Base-by-base conservation (phyloP, 2,113 vertebrate species). In the Callocephalon fimbriatum region DNA sequence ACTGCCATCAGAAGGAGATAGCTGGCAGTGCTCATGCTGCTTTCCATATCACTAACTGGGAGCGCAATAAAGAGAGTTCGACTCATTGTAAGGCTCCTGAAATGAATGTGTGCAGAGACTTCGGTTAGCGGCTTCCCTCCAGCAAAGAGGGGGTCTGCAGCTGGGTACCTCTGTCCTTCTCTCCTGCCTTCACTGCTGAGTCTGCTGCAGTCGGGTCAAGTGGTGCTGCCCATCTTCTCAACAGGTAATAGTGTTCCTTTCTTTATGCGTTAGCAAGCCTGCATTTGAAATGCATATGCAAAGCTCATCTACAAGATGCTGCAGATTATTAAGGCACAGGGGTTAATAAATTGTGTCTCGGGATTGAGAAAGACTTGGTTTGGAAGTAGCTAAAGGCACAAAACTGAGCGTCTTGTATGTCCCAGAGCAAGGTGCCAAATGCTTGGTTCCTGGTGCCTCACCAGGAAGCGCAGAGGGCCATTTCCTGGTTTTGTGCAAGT, bases 201-300 rank as follows among this genome's bases (percentile, higher is more conserved):
- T 89, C 86, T 75, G 54, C 86, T 51, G 87, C 59, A 42, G 27
- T 62, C 2, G 0, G 48, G 72, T 86, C 84, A 72, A 88, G 92
- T 12, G 35, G 54, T 0, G 16, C 93, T 85, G 73, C 51, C 88
- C 91, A 61, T 21, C 78, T 74, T 84, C 87, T 95, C 74, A 12
- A 45, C 96, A 97, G 97, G 97, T 98, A 97, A 87, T 26, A 50
- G 66, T 11, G 48, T 67, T 95, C 78, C 62, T 93, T 91, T 75
- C 86, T 61, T 79, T 84, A 29, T 0, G 3, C 13, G 0, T 47
- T 72, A 27, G 37, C 50, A 35, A 59, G 23, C 18, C 50, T 38
- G 54, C 2, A 0, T 79, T 67, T 50, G 35, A 77, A 91, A 66
- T 8, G 48, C 1, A 0, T 15, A 2, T 9, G 59, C 45, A 13